These are phyloP conservation scores for Stenoptilia bipunctidactyla DNA, from an alignment of 2,888 invertebrate species.

Conservation along the genomic window DNA sequence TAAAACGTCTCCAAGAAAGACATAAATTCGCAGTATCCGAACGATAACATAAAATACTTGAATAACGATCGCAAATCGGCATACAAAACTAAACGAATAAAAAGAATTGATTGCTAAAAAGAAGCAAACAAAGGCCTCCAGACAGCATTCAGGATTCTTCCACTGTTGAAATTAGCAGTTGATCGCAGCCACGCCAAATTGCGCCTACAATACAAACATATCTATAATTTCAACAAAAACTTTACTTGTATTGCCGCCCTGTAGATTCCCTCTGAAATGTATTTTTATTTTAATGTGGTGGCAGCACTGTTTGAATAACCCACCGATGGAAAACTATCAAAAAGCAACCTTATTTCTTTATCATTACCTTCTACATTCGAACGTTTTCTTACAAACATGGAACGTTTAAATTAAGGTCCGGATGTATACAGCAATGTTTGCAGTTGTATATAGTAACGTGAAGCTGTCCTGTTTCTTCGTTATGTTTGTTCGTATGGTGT, in stretches of 20 bases:
- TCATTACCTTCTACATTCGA: neutral
- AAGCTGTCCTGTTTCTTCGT: constrained; percentile 29
- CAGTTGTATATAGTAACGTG: constrained; percentile 57
- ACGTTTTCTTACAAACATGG: constrained; percentile 15
- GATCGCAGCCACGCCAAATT: constrained; percentile 48
- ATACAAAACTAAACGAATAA: too few species aligned
- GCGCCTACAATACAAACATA: constrained; percentile 37
- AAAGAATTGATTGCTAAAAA: too few species aligned
- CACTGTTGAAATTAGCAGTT: constrained; percentile 56
- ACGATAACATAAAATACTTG: too few species aligned
- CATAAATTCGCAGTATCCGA: too few species aligned
- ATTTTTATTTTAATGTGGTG: constrained; percentile 57
- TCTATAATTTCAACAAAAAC: constrained; percentile 46
- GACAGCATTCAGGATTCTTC: too few species aligned
- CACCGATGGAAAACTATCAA: constrained; percentile 15
- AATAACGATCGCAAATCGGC: too few species aligned
- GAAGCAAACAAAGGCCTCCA: too few species aligned
- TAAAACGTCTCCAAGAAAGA: too few species aligned
- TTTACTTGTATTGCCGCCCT: constrained; percentile 55
- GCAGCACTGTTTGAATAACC: constrained; percentile 29
- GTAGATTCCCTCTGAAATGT: constrained; percentile 66
- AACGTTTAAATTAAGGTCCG: constrained; percentile 29
- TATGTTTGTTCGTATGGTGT: constrained; percentile 17
- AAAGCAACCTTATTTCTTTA: constrained; percentile 16
- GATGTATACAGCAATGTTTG: constrained; percentile 51